Percentiles rank a stretch among this genome's conserved stretches.
These are phyloP conservation scores for Wiebesia pumilae DNA, from an alignment of 1,140 invertebrate genomes.

Conservation along the genomic window DNA sequence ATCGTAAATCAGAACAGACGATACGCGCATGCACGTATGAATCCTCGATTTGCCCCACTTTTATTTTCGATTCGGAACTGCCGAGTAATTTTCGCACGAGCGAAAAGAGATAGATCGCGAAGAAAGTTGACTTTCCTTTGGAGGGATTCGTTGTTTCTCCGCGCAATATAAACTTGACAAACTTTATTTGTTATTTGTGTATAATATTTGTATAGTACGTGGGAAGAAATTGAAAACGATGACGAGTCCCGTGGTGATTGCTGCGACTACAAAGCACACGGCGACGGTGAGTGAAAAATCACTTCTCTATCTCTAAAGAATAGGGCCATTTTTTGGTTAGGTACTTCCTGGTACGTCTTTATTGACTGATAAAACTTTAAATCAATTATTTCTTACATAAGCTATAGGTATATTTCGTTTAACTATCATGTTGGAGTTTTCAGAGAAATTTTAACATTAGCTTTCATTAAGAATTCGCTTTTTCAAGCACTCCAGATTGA, in stretches of 20 bases:
- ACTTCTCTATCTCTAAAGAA: neutral
- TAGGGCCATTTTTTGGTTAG: conserved; percentile 47
- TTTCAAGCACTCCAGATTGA: neutral
- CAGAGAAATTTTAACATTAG: neutral
- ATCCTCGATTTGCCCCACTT: conserved; percentile 24
- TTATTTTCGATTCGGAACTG: neutral
- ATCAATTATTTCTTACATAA: conserved; percentile 51
- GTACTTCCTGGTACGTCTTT: conserved; percentile 28
- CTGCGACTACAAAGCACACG: conserved; percentile 85
- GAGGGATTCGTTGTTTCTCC: neutral
- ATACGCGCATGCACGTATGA: conserved; percentile 33
- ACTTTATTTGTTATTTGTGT: conserved; percentile 51
- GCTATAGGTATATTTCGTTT: neutral
- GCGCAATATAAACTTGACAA: neutral
- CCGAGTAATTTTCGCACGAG: neutral
- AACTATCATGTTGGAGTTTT: neutral
- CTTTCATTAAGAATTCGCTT: neutral
- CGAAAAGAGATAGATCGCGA: neutral
- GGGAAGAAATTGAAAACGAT: conserved; percentile 65
- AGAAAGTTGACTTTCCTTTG: neutral
- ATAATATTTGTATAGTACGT: conserved; percentile 56
- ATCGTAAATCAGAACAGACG: conserved; percentile 19
- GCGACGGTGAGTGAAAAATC: conserved; percentile 80
- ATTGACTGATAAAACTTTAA: conserved; percentile 46
- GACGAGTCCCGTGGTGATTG: conserved; percentile 83